phyloP scores from a whole-genome alignment of 2,113 vertebrate species.

The Tiliqua scincoides region DNA sequence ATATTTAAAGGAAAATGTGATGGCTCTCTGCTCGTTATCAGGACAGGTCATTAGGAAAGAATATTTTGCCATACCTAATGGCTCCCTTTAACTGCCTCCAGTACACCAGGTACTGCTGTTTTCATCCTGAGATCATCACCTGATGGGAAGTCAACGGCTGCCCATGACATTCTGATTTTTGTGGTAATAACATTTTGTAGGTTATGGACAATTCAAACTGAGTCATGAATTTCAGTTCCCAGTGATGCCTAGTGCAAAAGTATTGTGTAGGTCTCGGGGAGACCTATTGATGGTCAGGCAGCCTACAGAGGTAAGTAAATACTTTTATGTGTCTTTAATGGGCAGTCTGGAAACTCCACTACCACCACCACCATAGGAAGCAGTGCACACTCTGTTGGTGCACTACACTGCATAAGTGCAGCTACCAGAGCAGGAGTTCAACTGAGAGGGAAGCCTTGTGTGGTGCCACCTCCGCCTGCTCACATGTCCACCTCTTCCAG shows the following conservation, averaged over 20 bases:
- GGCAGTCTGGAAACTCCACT: no score
- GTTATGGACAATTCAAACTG: not conserved
- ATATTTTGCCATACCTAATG: not conserved
- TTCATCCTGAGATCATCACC: not conserved
- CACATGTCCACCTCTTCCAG: not conserved
- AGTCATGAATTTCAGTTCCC: not conserved
- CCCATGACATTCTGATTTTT: not conserved
- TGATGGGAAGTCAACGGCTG: not conserved
- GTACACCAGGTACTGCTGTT: not conserved
- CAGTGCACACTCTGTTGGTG: no score
- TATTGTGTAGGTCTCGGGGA: no score
- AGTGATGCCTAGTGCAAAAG: no score
- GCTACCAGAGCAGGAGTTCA: no score
- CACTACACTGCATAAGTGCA: no score
- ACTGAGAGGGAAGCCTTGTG: no score
- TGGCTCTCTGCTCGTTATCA: not conserved
- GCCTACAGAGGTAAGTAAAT: no score
- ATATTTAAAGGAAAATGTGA: not conserved
- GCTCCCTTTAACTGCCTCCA: not conserved
- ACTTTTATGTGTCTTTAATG: no score
- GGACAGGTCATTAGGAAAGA: not conserved
- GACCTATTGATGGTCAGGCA: no score
- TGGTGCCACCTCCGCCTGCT: constrained; percentile 13
- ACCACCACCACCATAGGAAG: no score
- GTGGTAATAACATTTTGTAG: not conserved